Base-by-base conservation (phyloP, 2,888 invertebrate species). In the Leptinotarsa haldemani region DNA sequence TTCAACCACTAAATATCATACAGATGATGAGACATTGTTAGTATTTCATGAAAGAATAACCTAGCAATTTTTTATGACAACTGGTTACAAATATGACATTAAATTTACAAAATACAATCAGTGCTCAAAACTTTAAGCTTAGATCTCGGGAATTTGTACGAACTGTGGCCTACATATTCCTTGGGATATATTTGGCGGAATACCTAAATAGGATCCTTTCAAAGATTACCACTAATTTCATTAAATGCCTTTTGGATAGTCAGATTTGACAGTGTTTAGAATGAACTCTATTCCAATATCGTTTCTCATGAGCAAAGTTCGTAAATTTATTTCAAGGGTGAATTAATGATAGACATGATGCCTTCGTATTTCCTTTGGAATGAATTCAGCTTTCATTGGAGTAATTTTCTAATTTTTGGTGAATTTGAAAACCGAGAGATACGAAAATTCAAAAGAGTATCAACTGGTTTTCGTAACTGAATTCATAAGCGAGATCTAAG, bases 21-120 rank as follows among this genome's bases (percentile, higher is more conserved):
- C 61, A 61, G n/a, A 61, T 61, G 16, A 61, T 61, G 25, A 61
- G 61, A 61, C 25, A 65, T 47, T 66, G 30, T 53, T 30, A 50
- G 22, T 66, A 30, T 52, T 66, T 46, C n/a, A 61, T 61, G 40
- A 61, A 61, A 66, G 53, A 50, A 48, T n/a, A 66, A 15, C 25
- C 66, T 48, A 66, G n/a, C n/a, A 7, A 16, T 30, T 61, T 61
- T 61, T n/a, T 7, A 61, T n/a, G 61, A 61, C 18, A 61, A 40
- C 61, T 61, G 61, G 40, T 61, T 61, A 61, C 61, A 61, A 70
- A 73, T 66, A 65, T 65, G 65, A 65, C 16, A 72, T 56, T 56
- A 68, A 70, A 77, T 79, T 78, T 77, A 79, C 76, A 78, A 78
- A 78, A 77, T 77, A 81, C 80, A 80, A 75, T 81, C 79, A 79